Evolutionary conservation across 2,888 invertebrate species (phyloP).

Genomic region (Philhelius pedissequus): DNA sequence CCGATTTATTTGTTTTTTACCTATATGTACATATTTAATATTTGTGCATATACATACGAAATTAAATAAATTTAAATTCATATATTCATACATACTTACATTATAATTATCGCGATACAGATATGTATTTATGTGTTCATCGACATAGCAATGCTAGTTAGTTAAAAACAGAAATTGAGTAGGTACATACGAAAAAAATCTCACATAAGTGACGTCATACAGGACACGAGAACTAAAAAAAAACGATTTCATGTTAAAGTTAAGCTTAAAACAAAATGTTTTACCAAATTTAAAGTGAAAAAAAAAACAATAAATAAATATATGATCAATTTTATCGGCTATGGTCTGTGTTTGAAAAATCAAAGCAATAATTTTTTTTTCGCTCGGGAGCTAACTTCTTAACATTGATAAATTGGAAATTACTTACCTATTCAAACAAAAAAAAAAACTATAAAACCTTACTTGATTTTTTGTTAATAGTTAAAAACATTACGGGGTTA

Average conservation of each 20-base stretch:
- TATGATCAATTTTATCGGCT: neutral
- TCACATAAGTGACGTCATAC: neutral
- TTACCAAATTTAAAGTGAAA: neutral
- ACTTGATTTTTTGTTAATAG: neutral
- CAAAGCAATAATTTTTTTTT: neutral
- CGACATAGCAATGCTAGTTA: neutral
- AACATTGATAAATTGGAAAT: neutral
- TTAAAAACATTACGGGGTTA: constrained; percentile 8
- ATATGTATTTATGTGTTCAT: neutral
- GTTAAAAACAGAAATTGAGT: neutral
- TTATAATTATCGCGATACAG: neutral
- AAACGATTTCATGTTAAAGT: neutral
- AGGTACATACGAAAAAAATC: neutral
- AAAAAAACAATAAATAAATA: neutral
- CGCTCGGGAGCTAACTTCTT: neutral
- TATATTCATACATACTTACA: neutral
- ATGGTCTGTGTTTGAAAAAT: neutral
- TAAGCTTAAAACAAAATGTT: neutral
- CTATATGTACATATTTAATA: neutral
- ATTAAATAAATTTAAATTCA: neutral
- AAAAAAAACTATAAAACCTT: neutral
- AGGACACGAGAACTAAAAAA: neutral
- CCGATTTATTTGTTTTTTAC: neutral
- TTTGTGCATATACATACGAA: neutral
- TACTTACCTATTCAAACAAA: neutral